Evolutionary conservation across 1,140 invertebrate species (phyloP), one percentile per base, ranked within the genome.

Genomic region (Eriocheir sinensis): DNA sequence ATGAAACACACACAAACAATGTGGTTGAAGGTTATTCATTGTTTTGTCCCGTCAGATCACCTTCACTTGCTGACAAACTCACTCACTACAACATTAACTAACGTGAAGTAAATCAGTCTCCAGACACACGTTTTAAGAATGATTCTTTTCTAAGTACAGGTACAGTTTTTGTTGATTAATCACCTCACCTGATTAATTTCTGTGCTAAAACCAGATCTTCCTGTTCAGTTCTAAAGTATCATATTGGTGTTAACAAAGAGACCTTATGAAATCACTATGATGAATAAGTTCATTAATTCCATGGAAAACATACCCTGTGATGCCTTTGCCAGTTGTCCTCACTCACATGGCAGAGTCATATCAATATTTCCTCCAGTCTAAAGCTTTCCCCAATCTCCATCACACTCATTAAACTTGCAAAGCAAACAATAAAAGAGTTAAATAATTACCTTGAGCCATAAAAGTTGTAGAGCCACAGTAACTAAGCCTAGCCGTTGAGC

Each of bases 331-430:
- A n/a, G 12, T 48, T 48, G 44, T 48, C 44, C 4, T 72, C n/a
- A 72, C 60, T n/a, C n/a, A 3, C 27, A 12, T 72, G 60, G 60
- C 60, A 72, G 60, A 72, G 60, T 72, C 60, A 72, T n/a, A 72
- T n/a, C n/a, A n/a, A 72, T 72, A 72, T 72, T 72, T 72, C 60
- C 21, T 72, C 60, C 27, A n/a, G 60, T 72, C 1, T 72, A 72
- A 21, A 72, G 60, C n/a, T n/a, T 72, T 72, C 60, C 60, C 60
- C 60, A 72, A 21, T 72, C 60, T 72, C 60, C 60, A 72, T 44
- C 44, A 89, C 17, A 38, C 86, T 44, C 86, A 41, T 30, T 0
- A 41, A 89, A 89, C 86, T 30, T 89, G 40, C 32, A 88, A 88
- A 36, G n/a, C n/a, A 30, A 38, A 36, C 85, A 40, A n/a, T n/a